phyloP scores from a whole-genome alignment of 2,888 invertebrate genomes.

The Ennomos fuscantarius region DNA sequence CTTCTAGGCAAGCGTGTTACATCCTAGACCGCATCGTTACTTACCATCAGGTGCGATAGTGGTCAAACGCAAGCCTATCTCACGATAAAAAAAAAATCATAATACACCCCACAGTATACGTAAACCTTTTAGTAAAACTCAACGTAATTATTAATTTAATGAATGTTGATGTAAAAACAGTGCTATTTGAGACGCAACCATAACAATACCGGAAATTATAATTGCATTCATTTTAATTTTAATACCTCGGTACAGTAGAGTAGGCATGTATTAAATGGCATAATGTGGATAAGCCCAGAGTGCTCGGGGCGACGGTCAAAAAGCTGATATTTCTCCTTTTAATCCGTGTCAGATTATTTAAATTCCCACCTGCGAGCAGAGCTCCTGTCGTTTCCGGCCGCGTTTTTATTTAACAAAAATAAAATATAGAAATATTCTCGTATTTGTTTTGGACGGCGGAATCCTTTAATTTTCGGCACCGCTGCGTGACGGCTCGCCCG shows the following conservation, averaged over 20 bases:
- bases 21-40: no score
- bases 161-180: conserved; percentile 32
- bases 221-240: conserved; percentile 69
- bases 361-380: conserved; percentile 82
- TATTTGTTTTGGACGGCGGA: conserved; percentile 83
- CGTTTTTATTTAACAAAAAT: conserved; percentile 77
- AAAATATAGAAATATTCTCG: conserved; percentile 83
- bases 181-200: conserved; percentile 31
- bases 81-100: no score
- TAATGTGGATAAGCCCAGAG: conserved; percentile 72
- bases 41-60: no score
- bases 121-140: background rate
- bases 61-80: no score
- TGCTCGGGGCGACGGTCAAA: conserved; percentile 74
- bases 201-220: conserved; percentile 25
- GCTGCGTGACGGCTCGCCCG: conserved; percentile 65
- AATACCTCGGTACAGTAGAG: conserved; percentile 57
- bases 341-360: conserved; percentile 85
- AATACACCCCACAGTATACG: background rate
- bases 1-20: no score
- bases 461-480: conserved; percentile 83
- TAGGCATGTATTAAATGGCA: conserved; percentile 32
- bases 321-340: conserved; percentile 84
- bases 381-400: conserved; percentile 62
- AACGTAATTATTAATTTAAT: conserved; percentile 23